Conservation (phyloP, 37 sponge, comb jelly and placozoan genomes). For the Amphimedon queenslandica region DNA sequence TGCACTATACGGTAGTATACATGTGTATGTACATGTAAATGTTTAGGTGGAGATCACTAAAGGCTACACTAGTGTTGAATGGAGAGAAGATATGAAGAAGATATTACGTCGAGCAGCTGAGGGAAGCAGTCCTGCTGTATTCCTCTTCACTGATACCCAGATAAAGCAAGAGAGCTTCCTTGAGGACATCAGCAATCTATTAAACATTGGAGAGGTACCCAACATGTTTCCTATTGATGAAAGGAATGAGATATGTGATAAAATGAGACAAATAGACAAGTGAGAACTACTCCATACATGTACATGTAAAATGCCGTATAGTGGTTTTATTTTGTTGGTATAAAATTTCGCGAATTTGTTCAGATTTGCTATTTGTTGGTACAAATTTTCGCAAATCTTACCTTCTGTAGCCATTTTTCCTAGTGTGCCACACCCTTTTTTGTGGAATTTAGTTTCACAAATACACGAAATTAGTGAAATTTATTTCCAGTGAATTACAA, state of each 20-base stretch:
- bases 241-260: conserved; percentile 88
- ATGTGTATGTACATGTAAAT: too few relatives aligned
- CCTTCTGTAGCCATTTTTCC: too few relatives aligned
- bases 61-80: conserved; percentile 92
- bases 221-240: conserved; percentile 97
- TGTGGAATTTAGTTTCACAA: too few relatives aligned
- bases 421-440: too few relatives aligned
- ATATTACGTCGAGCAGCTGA: conserved; percentile 85
- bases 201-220: conserved; percentile 96
- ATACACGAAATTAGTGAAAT: too few relatives aligned
- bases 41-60: conserved; percentile 93
- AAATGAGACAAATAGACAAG: conserved; percentile 97
- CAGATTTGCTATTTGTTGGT: too few relatives aligned
- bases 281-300: conserved; percentile 19
- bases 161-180: conserved; percentile 95
- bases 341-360: too few relatives aligned
- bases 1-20: not conserved
- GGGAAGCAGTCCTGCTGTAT: conserved; percentile 73
- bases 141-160: conserved; percentile 92
- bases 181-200: conserved; percentile 94
- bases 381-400: too few relatives aligned
- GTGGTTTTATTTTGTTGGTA: not conserved
- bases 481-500: not conserved
- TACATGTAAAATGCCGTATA: not conserved
- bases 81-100: conserved; percentile 97